Evolutionary conservation across 2,888 invertebrate genomes (phyloP).

Genomic region (Gastrophysa polygoni): DNA sequence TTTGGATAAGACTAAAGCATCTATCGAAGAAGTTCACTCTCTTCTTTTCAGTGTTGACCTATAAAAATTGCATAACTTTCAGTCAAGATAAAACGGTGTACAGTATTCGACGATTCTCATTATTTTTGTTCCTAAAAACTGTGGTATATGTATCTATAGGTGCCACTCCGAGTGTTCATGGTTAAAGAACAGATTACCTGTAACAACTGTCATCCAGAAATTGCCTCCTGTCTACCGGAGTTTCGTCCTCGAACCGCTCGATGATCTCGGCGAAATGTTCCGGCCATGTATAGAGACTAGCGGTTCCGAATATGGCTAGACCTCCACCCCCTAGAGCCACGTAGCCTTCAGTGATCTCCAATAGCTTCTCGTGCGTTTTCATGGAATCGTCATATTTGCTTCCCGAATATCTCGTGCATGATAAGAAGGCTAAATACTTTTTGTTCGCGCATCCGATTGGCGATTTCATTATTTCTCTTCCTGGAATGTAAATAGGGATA

Average conservation of each 20-base stretch:
- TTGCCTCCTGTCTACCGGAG: conserved; percentile 71
- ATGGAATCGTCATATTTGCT: conserved; percentile 58
- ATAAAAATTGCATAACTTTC: too few species aligned
- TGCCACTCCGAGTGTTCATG: too few species aligned
- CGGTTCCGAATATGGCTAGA: conserved; percentile 88
- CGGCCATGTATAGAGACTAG: conserved; percentile 91
- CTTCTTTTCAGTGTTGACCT: too few species aligned
- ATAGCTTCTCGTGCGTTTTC: conserved; percentile 72
- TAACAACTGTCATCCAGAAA: conserved; percentile 94
- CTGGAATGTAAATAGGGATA: too few species aligned
- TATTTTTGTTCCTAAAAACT: too few species aligned
- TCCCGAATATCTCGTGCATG: conserved; percentile 70
- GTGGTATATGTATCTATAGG: too few species aligned
- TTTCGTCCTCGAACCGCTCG: conserved; percentile 63
- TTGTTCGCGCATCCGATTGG: conserved; percentile 67
- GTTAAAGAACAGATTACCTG: too few species aligned
- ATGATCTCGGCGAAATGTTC: conserved; percentile 71
- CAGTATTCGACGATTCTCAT: too few species aligned
- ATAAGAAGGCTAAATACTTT: conserved; percentile 89
- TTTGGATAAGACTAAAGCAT: too few species aligned
- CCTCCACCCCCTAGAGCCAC: conserved; percentile 94
- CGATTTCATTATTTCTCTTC: conserved; percentile 81
- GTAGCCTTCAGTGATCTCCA: conserved; percentile 76
- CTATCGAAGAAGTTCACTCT: too few species aligned
- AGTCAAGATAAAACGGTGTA: too few species aligned